Percentiles rank a stretch among this genome's conserved stretches.
Evolutionary conservation across 2,113 vertebrate species (phyloP).

Genomic region (Tachuris rubrigastra): DNA sequence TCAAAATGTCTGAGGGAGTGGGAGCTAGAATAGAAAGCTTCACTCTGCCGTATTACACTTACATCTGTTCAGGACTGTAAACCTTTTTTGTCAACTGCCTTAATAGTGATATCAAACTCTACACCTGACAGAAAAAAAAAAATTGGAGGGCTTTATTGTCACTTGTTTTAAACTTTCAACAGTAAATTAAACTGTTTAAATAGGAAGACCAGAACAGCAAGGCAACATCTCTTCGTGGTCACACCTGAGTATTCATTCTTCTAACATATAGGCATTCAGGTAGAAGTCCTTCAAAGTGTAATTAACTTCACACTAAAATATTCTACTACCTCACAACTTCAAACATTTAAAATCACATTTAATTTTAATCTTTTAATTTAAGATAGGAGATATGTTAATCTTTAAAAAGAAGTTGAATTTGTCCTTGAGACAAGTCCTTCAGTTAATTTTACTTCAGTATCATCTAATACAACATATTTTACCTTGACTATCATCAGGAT

Average conservation of each 20-base stretch:
- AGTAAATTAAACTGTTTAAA: background rate
- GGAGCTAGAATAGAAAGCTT: background rate
- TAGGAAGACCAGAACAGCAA: background rate
- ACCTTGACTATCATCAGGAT: background rate
- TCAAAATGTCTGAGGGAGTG: background rate
- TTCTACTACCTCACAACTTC: background rate
- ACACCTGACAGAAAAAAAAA: background rate
- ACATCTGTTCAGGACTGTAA: background rate
- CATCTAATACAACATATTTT: background rate
- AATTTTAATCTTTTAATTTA: conserved; percentile 30
- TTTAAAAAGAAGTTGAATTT: background rate
- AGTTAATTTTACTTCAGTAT: background rate
- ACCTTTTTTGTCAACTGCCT: conserved; percentile 5
- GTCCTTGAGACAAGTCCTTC: conserved; percentile 22
- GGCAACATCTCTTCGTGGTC: background rate
- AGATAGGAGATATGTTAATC: background rate
- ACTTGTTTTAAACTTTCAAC: background rate
- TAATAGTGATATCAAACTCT: background rate
- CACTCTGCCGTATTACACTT: background rate
- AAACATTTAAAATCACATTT: background rate
- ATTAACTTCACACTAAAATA: background rate
- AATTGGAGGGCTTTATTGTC: background rate
- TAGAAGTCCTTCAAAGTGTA: background rate
- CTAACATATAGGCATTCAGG: background rate
- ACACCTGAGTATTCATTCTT: background rate